Evolutionary conservation across 2,797 vertebrate species (phyloP).

Genomic region (Eutrigla gurnardus): DNA sequence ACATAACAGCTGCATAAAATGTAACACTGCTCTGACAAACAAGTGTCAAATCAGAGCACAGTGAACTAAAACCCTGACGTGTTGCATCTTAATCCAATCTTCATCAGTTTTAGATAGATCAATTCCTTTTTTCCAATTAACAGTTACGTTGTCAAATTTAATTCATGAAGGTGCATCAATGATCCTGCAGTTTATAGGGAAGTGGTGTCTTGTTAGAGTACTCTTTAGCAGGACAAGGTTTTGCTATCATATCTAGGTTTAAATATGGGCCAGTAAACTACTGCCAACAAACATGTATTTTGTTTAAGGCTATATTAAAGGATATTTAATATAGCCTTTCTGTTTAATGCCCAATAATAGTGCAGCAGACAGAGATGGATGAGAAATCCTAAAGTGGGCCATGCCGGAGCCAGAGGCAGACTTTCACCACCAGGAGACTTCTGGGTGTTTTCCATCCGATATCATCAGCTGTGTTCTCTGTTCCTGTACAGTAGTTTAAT

Average conservation of each 20-base stretch:
- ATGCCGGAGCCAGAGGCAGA: slow-evolving; percentile 45
- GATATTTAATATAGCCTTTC: slow-evolving; percentile 15
- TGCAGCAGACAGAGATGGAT: slow-evolving; percentile 2
- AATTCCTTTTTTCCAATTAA: not conserved
- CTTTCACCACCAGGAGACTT: slow-evolving; percentile 33
- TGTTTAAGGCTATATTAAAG: too few relatives aligned
- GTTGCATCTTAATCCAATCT: not conserved
- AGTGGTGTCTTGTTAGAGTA: accelerated
- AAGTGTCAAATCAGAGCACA: not conserved
- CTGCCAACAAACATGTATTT: too few relatives aligned
- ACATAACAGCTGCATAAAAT: not conserved
- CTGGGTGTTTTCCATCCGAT: slow-evolving; percentile 57
- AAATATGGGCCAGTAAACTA: not conserved
- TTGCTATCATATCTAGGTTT: not conserved
- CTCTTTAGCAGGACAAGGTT: not conserved
- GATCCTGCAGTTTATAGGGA: not conserved
- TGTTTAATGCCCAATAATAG: slow-evolving; percentile 11
- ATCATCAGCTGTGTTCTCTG: slow-evolving; percentile 32
- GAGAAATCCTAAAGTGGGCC: slow-evolving; percentile 56
- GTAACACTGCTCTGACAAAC: not conserved
- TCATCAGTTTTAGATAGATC: not conserved
- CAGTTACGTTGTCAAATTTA: not conserved
- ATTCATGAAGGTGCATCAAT: not conserved
- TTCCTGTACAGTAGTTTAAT: slow-evolving; percentile 7
- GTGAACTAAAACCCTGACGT: not conserved